Percentiles rank a stretch among this genome's conserved stretches.
Conservation (phyloP, 2,888 invertebrate genomes). For the Polylopha cassiicola region DNA sequence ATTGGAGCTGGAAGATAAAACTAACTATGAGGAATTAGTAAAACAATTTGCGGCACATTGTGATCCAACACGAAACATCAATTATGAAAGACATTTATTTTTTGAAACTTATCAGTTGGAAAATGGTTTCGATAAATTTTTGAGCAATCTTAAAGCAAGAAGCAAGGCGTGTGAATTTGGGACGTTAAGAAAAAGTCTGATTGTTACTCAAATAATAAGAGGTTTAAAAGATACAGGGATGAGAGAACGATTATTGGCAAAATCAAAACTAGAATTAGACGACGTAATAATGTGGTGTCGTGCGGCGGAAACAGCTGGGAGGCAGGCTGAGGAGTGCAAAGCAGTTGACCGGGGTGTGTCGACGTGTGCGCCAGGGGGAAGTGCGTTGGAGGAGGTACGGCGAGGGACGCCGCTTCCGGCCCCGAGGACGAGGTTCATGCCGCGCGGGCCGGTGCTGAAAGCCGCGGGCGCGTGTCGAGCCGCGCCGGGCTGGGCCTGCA, state of each 20-base stretch:
- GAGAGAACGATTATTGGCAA: conserved; percentile 8
- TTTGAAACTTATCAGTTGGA: conserved; percentile 23
- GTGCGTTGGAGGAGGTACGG: no score
- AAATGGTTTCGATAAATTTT: conserved; percentile 19
- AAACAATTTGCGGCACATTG: conserved; percentile 10
- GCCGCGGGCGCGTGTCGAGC: background rate
- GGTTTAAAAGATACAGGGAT: conserved; percentile 21
- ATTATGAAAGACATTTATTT: no score
- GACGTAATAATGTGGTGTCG: conserved; percentile 12
- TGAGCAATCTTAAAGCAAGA: conserved; percentile 15
- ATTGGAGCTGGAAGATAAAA: conserved; percentile 7
- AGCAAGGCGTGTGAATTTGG: conserved; percentile 24
- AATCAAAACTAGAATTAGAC: conserved; percentile 6
- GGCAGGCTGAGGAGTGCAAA: no score
- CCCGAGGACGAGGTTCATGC: no score
- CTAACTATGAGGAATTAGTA: conserved; percentile 5
- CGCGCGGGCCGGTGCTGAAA: background rate
- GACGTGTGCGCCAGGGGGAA: no score
- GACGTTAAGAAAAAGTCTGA: conserved; percentile 19
- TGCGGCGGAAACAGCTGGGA: conserved; percentile 7
- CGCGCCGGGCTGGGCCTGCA: no score
- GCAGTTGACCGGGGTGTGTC: no score
- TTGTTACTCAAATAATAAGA: conserved; percentile 24
- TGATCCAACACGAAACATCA: conserved; percentile 20
- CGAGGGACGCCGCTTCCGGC: background rate